Conservation (phyloP, 2,888 invertebrate species). For the Uropetala carovei region DNA sequence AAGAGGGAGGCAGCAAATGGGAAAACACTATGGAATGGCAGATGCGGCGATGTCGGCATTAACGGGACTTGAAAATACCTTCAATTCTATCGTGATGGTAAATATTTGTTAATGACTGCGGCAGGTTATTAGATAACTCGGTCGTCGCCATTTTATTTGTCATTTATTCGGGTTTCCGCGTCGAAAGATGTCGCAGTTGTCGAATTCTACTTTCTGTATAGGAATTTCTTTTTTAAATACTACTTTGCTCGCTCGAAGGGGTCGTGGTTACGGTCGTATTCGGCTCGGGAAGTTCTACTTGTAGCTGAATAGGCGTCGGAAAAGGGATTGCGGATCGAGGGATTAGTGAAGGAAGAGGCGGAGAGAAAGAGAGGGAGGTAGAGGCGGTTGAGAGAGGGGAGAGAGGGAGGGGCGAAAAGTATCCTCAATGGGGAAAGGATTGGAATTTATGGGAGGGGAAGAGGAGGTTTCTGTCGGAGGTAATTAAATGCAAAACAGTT, state of each 20-base stretch:
- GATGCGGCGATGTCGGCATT: no score
- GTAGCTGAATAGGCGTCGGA: not conserved
- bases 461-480: slow-evolving; percentile 35
- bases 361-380: not conserved
- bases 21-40: not conserved
- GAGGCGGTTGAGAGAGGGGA: not conserved
- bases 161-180: no score
- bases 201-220: no score
- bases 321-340: not conserved
- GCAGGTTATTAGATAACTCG: no score
- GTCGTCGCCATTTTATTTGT: no score
- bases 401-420: not conserved
- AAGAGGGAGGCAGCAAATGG: not conserved
- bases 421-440: not conserved
- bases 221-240: no score
- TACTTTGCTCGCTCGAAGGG: not conserved
- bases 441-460: not conserved
- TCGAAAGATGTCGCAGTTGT: no score
- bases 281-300: no score
- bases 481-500: slow-evolving; percentile 59
- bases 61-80: no score
- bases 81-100: no score
- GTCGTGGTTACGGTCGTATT: not conserved
- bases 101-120: no score
- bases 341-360: not conserved